These are phyloP conservation scores for Cyclura pinguis DNA, from an alignment of 2,797 vertebrate genomes.

Conservation along the genomic window DNA sequence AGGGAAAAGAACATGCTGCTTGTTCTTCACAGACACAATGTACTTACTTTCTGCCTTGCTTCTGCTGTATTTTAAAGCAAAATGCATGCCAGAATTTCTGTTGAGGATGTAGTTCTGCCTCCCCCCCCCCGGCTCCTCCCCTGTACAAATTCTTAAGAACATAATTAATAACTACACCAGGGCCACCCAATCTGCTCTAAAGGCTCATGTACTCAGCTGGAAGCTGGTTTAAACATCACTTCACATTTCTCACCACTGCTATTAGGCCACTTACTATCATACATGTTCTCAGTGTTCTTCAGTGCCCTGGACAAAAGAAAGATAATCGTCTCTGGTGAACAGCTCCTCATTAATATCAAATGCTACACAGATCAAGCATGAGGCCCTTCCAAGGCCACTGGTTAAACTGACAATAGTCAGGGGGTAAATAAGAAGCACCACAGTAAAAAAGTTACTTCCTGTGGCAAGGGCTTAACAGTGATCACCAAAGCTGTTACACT, in stretches of 20 bases:
- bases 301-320: not conserved
- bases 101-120: not conserved
- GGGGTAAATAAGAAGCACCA: not conserved
- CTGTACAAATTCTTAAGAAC: not conserved
- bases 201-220: not conserved
- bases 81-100: not conserved
- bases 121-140: not conserved
- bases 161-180: not conserved
- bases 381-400: not conserved
- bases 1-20: fast-evolving
- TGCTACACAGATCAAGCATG: not conserved
- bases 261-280: not conserved
- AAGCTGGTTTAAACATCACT: constrained; percentile 5
- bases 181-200: not conserved
- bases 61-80: not conserved
- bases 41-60: not conserved
- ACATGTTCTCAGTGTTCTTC: not conserved
- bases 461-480: not conserved
- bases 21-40: not conserved
- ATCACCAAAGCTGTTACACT: not conserved
- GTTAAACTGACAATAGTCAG: not conserved
- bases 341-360: not conserved
- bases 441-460: not conserved
- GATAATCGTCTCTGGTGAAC: not conserved
- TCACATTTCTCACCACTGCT: not conserved